Conservation (phyloP, 2,797 vertebrate species). For the Pseudochaenichthys georgianus region DNA sequence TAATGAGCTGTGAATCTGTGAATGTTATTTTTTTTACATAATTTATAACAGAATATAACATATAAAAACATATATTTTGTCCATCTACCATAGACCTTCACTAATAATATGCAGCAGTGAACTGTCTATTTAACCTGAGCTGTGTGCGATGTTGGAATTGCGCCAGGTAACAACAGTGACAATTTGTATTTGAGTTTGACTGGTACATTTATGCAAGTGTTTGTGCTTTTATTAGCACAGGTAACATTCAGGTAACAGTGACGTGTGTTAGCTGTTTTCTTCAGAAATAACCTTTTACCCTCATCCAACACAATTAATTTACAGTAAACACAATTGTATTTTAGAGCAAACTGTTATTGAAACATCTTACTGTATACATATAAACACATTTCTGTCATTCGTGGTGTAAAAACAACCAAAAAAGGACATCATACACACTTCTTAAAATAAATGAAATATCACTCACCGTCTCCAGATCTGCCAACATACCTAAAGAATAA, state of each 20-base stretch:
- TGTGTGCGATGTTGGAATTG: slow-evolving; percentile 28
- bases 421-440: not conserved
- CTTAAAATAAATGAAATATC: slow-evolving; percentile 17
- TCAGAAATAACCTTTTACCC: not conserved
- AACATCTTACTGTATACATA: not conserved
- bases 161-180: slow-evolving; percentile 34
- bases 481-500: slow-evolving; percentile 64
- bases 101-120: not conserved
- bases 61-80: not conserved
- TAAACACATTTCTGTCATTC: not conserved
- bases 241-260: slow-evolving; percentile 43
- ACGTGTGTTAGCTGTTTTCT: slow-evolving; percentile 1
- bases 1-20: slow-evolving; percentile 21
- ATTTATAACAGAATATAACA: not conserved
- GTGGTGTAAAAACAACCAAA: not conserved
- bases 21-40: slow-evolving; percentile 1
- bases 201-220: slow-evolving; percentile 82
- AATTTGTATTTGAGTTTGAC: slow-evolving; percentile 75
- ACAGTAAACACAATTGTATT: not conserved
- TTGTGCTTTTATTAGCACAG: slow-evolving; percentile 41
- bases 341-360: not conserved
- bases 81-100: not conserved
- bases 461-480: slow-evolving; percentile 81
- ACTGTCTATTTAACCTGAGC: not conserved
- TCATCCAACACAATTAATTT: not conserved